Conservation (phyloP, 2,113 vertebrate genomes). For the Numenius arquata region DNA sequence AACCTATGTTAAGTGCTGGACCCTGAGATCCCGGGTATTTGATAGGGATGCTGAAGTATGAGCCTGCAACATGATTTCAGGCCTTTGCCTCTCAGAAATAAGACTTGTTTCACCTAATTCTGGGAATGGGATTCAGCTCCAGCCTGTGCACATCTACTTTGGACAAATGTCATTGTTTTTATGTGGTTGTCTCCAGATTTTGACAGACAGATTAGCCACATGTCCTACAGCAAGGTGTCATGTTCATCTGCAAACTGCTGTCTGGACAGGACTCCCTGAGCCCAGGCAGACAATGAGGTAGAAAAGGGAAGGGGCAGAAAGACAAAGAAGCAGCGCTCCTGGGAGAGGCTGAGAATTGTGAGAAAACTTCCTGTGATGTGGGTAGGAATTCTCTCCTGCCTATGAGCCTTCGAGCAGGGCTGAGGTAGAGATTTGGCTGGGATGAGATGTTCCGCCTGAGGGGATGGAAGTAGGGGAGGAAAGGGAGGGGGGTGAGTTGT, state of each 20-base stretch:
- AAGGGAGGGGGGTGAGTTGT: not conserved
- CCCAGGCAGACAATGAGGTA: not conserved
- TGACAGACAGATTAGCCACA: not conserved
- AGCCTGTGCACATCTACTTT: not conserved
- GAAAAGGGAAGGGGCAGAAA: not conserved
- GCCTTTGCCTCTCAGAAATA: not conserved
- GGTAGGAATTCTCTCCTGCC: not conserved
- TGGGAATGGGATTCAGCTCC: not conserved
- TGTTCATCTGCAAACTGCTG: not conserved
- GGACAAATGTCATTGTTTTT: not conserved
- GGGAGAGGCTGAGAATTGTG: not conserved
- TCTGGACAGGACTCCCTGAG: not conserved
- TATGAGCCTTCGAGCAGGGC: not conserved
- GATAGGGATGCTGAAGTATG: not conserved
- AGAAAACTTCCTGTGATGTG: not conserved
- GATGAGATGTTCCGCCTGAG: not conserved
- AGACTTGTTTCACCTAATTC: not conserved
- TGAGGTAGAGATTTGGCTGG: not conserved
- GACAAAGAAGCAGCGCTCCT: not conserved
- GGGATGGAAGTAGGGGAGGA: not conserved
- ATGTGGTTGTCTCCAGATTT: not conserved
- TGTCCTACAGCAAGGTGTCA: not conserved
- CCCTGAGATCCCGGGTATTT: rapidly evolving
- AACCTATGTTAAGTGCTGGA: rapidly evolving
- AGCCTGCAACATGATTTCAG: not conserved